phyloP scores from a whole-genome alignment of 2,888 invertebrate species.

The Coelinius sp. region DNA sequence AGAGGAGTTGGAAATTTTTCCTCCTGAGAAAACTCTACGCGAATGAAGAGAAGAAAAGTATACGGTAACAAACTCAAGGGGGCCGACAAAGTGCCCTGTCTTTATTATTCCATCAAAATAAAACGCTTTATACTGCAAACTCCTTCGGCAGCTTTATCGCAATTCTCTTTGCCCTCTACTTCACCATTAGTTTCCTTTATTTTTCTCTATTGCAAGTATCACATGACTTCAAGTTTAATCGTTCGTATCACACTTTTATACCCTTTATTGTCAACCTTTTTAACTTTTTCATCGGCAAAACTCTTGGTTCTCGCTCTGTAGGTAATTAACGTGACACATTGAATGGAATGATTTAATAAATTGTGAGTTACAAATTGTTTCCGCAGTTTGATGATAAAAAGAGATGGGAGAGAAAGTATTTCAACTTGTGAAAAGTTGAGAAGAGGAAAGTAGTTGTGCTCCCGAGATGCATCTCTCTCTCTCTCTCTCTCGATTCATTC shows the following conservation, averaged over 20 bases:
- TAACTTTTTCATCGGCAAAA: neutral
- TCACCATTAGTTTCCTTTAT: slow-evolving; percentile 18
- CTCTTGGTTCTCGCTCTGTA: neutral
- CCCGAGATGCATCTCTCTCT: neutral
- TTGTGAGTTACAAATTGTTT: neutral
- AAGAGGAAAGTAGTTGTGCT: neutral
- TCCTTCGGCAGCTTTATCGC: slow-evolving; percentile 47
- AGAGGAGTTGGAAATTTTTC: neutral
- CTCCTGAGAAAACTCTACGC: slow-evolving; percentile 23
- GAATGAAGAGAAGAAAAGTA: neutral
- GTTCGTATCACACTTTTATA: neutral
- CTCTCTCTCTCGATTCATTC: neutral
- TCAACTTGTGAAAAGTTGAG: slow-evolving; percentile 15
- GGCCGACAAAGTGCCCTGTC: slow-evolving; percentile 50
- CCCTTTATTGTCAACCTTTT: neutral
- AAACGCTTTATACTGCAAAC: slow-evolving; percentile 52
- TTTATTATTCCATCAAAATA: slow-evolving; percentile 62
- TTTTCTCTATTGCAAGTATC: slow-evolving; percentile 3
- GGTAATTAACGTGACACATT: slow-evolving; percentile 1
- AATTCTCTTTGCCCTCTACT: slow-evolving; percentile 42
- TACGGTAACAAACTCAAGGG: slow-evolving; percentile 45
- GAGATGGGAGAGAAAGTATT: neutral
- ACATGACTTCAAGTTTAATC: slow-evolving; percentile 5
- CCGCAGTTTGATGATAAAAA: neutral
- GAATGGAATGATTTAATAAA: slow-evolving; percentile 19